These are phyloP conservation scores for Neogale vison DNA, from an alignment of 2,113 vertebrate species.

Conservation along the genomic window DNA sequence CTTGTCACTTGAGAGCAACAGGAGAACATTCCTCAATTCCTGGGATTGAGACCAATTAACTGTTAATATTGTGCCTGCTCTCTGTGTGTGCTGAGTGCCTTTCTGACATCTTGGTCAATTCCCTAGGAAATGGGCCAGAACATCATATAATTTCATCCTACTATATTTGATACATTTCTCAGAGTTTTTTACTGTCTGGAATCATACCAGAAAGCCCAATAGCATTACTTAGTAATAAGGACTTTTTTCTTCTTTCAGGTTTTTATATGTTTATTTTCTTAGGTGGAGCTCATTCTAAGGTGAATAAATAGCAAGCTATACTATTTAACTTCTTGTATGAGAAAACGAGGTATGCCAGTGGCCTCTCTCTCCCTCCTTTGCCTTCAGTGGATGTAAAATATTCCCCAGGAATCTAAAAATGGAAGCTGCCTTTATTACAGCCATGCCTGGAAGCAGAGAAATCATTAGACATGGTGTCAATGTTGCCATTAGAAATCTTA, in stretches of 20 bases:
- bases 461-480: slow-evolving; percentile 26
- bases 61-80: not conserved
- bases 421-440: slow-evolving; percentile 60
- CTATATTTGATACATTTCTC: not conserved
- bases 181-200: not conserved
- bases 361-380: not conserved
- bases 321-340: slow-evolving; percentile 21
- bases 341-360: slow-evolving; percentile 8
- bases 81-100: not conserved
- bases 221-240: slow-evolving; percentile 40
- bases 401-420: slow-evolving; percentile 69
- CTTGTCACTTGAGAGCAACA: not conserved
- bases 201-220: not conserved
- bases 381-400: not conserved
- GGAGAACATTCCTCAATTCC: not conserved
- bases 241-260: slow-evolving; percentile 43
- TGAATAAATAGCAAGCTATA: not conserved
- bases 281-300: slow-evolving; percentile 19
- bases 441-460: slow-evolving; percentile 27
- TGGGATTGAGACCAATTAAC: not conserved
- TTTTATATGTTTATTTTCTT: slow-evolving; percentile 58
- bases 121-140: not conserved
- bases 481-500: slow-evolving; percentile 61
- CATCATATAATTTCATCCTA: slow-evolving; percentile 9
- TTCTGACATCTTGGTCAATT: not conserved